Evolutionary conservation across 2,888 invertebrate genomes (phyloP), one percentile per base, ranked within the genome.

Genomic region (Zaprionus lineosus): DNA sequence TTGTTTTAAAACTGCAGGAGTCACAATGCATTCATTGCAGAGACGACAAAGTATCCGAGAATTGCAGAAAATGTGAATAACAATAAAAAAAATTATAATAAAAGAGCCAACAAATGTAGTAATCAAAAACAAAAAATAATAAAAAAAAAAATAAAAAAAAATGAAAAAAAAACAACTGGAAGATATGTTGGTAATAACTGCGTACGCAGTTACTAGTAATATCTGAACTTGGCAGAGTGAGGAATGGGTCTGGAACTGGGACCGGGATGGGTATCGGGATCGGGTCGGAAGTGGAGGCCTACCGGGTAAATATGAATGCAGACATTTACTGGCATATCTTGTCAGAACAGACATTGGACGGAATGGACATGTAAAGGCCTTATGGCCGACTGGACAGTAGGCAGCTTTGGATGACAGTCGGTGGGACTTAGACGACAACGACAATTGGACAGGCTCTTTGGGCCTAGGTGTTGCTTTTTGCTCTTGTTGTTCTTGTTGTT

Each of bases 391-490:
- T 41, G 62, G 68, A 68, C 63, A 71, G 72, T 69, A 68, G 68
- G 68, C 66, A 52, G 74, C 39, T 52, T 40, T 65, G 70, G 70
- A 70, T 74, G 74, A 73, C 73, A 73, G 73, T 74, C 58, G 55
- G 64, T 36, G 36, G 56, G 44, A 51, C 66, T 61, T 65, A 74
- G 73, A 73, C 70, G 59, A 73, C 67, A 47, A 71, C 65, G 63
- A 61, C 75, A 61, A 66, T 71, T 59, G 70, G 58, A 69, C 65
- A 62, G 57, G 40, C 66, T 52, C 70, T 55, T 39, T 62, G 66
- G 52, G 73, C 72, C 76, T 83, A 74, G 86, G 86, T 84, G 86
- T 84, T 71, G 85, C 74, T 75, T 79, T 79, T 84, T 72, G 29
- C 36, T 52, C 34, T 24, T 51, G 16, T 55, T 40, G 36, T 24